Conservation (phyloP, 2,113 vertebrate genomes). For the Felis chaus region DNA sequence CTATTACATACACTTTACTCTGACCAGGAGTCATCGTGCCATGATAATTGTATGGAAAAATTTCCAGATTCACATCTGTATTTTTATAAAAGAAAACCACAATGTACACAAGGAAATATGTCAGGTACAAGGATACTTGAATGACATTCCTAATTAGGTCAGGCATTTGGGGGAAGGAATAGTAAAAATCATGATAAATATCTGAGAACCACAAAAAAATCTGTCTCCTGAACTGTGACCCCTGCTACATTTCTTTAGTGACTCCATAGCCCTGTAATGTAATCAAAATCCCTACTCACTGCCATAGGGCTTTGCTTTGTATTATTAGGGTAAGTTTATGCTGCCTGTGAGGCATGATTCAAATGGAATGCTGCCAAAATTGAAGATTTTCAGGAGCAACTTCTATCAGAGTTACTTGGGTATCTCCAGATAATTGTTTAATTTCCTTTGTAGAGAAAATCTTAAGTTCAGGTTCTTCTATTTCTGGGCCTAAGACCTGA, state of each 20-base stretch:
- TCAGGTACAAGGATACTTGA: neutral
- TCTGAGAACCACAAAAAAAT: neutral
- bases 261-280: neutral
- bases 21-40: neutral
- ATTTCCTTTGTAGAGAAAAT: neutral
- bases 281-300: neutral
- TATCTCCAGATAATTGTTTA: neutral
- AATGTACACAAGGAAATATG: neutral
- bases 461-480: neutral
- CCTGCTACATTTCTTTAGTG: neutral
- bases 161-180: neutral
- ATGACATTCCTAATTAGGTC: neutral
- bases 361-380: neutral
- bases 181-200: neutral
- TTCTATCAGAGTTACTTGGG: neutral
- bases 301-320: neutral
- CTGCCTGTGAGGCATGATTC: neutral
- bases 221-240: neutral
- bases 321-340: neutral
- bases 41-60: neutral
- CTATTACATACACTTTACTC: neutral
- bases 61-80: neutral
- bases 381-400: neutral
- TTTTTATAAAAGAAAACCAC: constrained; percentile 25
- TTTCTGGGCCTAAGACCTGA: neutral